Base-by-base conservation (phyloP, 2,797 vertebrate species). In the Denticeps clupeoides region DNA sequence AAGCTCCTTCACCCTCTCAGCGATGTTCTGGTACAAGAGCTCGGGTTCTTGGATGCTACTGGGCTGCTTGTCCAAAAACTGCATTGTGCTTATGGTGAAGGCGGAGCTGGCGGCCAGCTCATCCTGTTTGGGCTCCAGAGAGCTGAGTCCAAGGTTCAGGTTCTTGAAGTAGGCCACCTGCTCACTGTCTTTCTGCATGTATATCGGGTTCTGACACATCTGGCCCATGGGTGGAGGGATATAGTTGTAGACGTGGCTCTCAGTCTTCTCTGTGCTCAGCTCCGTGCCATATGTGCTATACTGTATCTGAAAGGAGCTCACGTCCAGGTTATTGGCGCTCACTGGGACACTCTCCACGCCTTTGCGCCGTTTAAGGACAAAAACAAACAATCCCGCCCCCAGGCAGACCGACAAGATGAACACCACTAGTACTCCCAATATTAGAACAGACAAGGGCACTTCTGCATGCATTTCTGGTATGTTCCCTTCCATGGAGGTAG, bases 131-230 rank as follows among this genome's bases (percentile, higher is more conserved):
- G 71, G 65, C 18, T 93, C 89, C 58, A 90, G 69, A 22, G 82
- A 77, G 62, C 84, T 73, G 15, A 91, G 95, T 60, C 84, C 89
- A 59, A 92, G 84, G 16, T 91, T 92, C 55, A 96, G 78, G 68
- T 96, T 96, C 53, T 90, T 84, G 60, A 94, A 97, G 56, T 87
- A 98, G 3, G 89, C 86, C 58, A 93, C 87, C 60, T 82, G 83
- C 51, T 97, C 91, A 0, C 86, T 87, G 22, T 97, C 92, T 53
- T 96, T 95, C 69, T 97, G 93, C 83, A 97, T 90, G 78, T 99
- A 99, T 53, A 99, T 98, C 1, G 94, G 94, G 51, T 99, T 99
- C 72, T 94, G 92, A 73, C 94, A 97, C 94, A 99, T 99, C 72
- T 93, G 90, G 19, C 89, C 88, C 41, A 97, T 80, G 0, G 92